Base-by-base conservation (phyloP, 1,140 invertebrate genomes). In the Pachypsylla venusta region DNA sequence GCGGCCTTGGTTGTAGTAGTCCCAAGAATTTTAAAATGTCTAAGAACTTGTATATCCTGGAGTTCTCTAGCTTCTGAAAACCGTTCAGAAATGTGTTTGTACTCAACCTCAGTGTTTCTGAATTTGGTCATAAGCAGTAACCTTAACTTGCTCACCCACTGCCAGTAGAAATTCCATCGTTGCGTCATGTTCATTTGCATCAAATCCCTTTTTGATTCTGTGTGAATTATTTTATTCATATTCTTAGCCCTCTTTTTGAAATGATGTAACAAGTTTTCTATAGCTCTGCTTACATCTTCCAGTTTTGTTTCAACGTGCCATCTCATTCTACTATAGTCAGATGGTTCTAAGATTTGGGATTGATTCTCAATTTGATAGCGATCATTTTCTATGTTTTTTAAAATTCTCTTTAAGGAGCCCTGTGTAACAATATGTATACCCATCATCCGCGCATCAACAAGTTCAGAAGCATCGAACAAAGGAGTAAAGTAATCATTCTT, bases 1-100 rank as follows among this genome's bases (percentile, higher is more conserved):
- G 86, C 85, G 1, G 85, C 85, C 53, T 79, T 82, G 12, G 82
- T 84, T 2, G 85, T 89, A 0, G 87, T 90, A 76, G 89, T 81
- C 10, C 83, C 87, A 27, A 89, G 68, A 14, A 87, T 71, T 59
- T 73, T 65, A 27, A 64, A 62, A 12, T 61, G 30, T 13, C 54
- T 55, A 25, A 65, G 57, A 25, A 60, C 40, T 19, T 53, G 22
- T 13, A 61, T 59, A 54, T 62, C 56, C 25, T 60, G 54, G 0
- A 60, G 22, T 14, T 60, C 35, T 53, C 16, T 60, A 24, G 56
- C 22, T 28, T 60, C 59, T 3, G 13, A 14, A 30, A 42, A 60
- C 19, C 48, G 59, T 28, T 60, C 56, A 26, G 42, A 26, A 13
- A 57, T 1, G 22, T 19, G 48, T 2, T 53, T 48, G 56, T 2